phyloP scores from a whole-genome alignment of 2,888 invertebrate species.

The Galerucella nymphaeae region DNA sequence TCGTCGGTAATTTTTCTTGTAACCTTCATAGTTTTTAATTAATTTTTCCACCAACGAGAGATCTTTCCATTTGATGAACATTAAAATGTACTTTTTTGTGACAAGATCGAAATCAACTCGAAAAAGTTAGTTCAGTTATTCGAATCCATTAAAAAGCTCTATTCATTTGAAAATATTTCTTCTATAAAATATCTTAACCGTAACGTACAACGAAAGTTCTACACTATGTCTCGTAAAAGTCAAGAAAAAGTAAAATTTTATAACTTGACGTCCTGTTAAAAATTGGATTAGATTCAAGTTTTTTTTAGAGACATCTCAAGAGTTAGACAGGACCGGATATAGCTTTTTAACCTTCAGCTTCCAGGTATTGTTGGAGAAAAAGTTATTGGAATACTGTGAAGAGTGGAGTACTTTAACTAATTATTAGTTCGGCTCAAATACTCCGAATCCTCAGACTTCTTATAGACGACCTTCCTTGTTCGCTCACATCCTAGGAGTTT shows the following conservation, averaged over 20 bases:
- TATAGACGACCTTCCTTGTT: too few species aligned
- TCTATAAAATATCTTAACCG: neutral
- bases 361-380: too few species aligned
- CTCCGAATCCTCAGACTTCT: too few species aligned
- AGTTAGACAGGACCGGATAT: neutral
- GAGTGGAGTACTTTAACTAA: too few species aligned
- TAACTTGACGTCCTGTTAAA: slow-evolving; percentile 28
- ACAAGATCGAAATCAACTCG: neutral
- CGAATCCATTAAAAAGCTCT: slow-evolving; percentile 3
- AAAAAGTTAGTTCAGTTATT: neutral
- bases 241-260: slow-evolving; percentile 27
- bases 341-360: too few species aligned
- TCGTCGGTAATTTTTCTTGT: too few species aligned
- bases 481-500: too few species aligned
- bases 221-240: slow-evolving; percentile 15
- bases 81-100: neutral
- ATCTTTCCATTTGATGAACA: neutral
- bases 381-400: too few species aligned
- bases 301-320: slow-evolving; percentile 21
- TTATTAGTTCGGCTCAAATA: too few species aligned
- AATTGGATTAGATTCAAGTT: slow-evolving; percentile 35
- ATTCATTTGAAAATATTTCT: slow-evolving; percentile 11
- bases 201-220: slow-evolving; percentile 16
- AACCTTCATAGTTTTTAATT: too few species aligned
- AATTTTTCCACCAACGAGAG: neutral